Conservation (phyloP, 1,140 invertebrate species). For the Drosophila baimaii region DNA sequence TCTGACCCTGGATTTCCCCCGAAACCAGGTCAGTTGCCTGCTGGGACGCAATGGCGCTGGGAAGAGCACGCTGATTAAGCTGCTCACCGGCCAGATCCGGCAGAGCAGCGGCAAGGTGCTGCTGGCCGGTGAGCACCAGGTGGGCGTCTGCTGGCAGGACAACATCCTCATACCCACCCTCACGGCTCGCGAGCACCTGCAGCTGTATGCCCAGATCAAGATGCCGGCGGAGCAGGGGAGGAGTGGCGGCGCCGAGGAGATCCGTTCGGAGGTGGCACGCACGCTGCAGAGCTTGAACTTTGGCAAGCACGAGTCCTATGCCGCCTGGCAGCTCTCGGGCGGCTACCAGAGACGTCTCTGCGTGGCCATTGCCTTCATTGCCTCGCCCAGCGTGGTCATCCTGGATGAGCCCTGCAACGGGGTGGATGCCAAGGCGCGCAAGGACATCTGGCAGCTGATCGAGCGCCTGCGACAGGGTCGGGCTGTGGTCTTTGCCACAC, state of each 20-base stretch:
- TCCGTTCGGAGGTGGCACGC: constrained; percentile 73
- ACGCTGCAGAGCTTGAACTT: constrained; percentile 86
- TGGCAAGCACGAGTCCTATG: constrained; percentile 85
- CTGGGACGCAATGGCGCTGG: constrained; percentile 94
- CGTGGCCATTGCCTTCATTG: constrained; percentile 89
- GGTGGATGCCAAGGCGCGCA: constrained; percentile 90
- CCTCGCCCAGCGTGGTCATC: constrained; percentile 88
- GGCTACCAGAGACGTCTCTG: constrained; percentile 87
- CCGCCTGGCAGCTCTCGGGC: constrained; percentile 86
- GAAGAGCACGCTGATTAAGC: constrained; percentile 92
- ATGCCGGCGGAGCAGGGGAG: constrained; percentile 15
- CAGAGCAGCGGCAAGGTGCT: constrained; percentile 86
- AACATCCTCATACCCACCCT: constrained; percentile 93
- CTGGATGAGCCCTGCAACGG: constrained; percentile 93
- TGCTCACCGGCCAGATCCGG: constrained; percentile 88
- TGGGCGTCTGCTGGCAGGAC: constrained; percentile 93
- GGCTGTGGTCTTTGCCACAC: constrained; percentile 90
- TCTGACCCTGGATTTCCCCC: constrained; percentile 85
- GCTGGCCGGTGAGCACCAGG: constrained; percentile 83
- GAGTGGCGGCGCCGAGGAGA: constrained; percentile 18
- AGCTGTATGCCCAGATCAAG: constrained; percentile 88
- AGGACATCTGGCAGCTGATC: constrained; percentile 91
- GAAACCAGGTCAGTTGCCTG: constrained; percentile 89
- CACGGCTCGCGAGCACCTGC: constrained; percentile 92
- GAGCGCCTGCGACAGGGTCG: constrained; percentile 87